Percentiles rank a stretch among this genome's conserved stretches.
phyloP scores from a whole-genome alignment of 2,888 invertebrate genomes.

The Sinohyriopsis cumingii region DNA sequence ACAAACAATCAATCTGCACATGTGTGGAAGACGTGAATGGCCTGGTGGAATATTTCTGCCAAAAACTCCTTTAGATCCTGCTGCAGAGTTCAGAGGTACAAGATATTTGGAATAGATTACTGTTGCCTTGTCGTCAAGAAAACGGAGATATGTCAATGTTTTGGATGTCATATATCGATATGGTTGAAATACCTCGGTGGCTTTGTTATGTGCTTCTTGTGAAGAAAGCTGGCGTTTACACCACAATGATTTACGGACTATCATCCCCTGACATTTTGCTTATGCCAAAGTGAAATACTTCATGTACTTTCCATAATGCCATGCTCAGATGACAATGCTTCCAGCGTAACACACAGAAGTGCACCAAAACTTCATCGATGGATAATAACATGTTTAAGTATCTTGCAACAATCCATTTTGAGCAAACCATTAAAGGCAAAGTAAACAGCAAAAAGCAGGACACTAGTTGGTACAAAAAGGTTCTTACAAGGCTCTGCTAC shows the following conservation, averaged over 20 bases:
- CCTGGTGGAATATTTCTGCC: constrained; percentile 1
- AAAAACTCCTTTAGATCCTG: not conserved
- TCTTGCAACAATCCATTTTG: too few species aligned
- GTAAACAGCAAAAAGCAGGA: too few species aligned
- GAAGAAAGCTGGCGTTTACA: constrained; percentile 42
- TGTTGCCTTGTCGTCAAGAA: constrained; percentile 3
- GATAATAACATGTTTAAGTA: too few species aligned
- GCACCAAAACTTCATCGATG: too few species aligned
- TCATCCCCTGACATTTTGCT: constrained; percentile 20
- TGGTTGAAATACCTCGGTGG: constrained; percentile 35
- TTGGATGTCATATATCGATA: constrained; percentile 46
- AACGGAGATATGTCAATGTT: constrained; percentile 24
- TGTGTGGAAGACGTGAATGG: not conserved
- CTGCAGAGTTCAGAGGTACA: not conserved
- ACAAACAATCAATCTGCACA: not conserved
- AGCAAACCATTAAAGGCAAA: too few species aligned
- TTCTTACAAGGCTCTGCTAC: too few species aligned
- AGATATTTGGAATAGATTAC: constrained; percentile 1
- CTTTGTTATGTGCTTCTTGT: constrained; percentile 25
- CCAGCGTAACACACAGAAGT: too few species aligned
- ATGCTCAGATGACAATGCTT: too few species aligned
- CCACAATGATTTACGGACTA: constrained; percentile 16
- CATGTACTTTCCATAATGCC: too few species aligned
- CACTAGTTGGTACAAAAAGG: too few species aligned
- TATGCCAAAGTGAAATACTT: too few species aligned